Evolutionary conservation across 1,140 invertebrate species (phyloP), one percentile per base, ranked within the genome.

Genomic region (Diorhabda carinulata): DNA sequence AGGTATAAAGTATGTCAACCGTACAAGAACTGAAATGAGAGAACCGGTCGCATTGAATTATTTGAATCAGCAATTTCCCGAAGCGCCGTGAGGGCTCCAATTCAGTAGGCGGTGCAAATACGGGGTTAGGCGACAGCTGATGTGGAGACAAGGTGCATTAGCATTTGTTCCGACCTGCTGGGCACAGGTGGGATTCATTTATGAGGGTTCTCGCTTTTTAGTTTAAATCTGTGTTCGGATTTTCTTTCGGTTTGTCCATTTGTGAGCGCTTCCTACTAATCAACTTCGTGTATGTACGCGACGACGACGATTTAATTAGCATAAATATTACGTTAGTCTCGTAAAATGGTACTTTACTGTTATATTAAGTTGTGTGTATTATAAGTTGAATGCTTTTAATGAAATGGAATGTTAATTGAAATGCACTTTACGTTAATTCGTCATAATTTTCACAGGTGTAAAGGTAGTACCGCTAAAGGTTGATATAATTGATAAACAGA

Each of bases 131-230:
- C 59, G 59, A 60, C 59, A 60, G 59, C 59, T 60, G 59, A 60
- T 71, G 67, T 68, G 61, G 69, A 71, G 69, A 70, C 69, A 72
- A 68, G 74, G 74, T 73, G 72, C 70, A 75, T 75, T 75, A 75
- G 59, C 10, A 60, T 60, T 60, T 60, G 74, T 73, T 73, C 70
- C 74, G 72, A 75, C 74, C 74, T 75, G 74, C 72, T 75, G 72
- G 72, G 74, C 70, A 75, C 74, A 75, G 74, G 74, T 75, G 74
- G 74, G 72, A 61, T 70, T 61, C 71, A 71, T 71, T 66, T 71
- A n/a, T n/a, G 47, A 70, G 60, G 66, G 69, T 61, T 67, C 66
- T 62, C 65, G 43, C 59, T 25, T 25, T 25, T 52, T 52, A 52
- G 47, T 52, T 52, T 70, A 75, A 75, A 75, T 72, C 65, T 61